These are phyloP conservation scores for Mercenaria mercenaria DNA, from an alignment of 1,140 invertebrate species.

Conservation along the genomic window DNA sequence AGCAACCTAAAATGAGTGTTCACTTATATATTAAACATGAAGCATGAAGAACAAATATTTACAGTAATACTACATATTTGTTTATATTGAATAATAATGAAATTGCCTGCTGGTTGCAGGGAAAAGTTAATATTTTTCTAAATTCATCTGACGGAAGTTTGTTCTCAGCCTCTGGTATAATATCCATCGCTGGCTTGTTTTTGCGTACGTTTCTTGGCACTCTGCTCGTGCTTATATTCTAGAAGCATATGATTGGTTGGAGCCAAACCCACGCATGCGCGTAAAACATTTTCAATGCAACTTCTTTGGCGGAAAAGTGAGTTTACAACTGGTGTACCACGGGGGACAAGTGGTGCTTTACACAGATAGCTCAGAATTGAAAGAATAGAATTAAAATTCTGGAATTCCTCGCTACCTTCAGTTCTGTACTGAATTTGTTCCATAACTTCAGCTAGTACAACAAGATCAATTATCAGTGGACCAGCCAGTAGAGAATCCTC, in stretches of 20 bases:
- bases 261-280: conserved; percentile 93
- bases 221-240: conserved; percentile 85
- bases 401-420: conserved; percentile 87
- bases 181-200: not conserved
- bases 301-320: conserved; percentile 95
- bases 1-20: too few relatives aligned
- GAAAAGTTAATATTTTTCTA: too few relatives aligned
- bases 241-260: conserved; percentile 94
- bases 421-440: conserved; percentile 91
- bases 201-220: not conserved
- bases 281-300: conserved; percentile 94
- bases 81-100: too few relatives aligned
- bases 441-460: conserved; percentile 95
- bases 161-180: not conserved
- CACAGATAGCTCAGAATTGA: conserved; percentile 95
- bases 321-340: conserved; percentile 94
- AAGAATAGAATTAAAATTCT: conserved; percentile 92
- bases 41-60: too few relatives aligned
- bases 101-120: too few relatives aligned
- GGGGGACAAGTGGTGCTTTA: conserved; percentile 91
- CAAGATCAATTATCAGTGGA: conserved; percentile 96
- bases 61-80: too few relatives aligned
- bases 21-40: too few relatives aligned
- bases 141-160: conserved; percentile 43
- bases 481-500: conserved; percentile 98